These are phyloP conservation scores for Semnornis frantzii DNA, from an alignment of 2,113 vertebrate species.

Conservation along the genomic window DNA sequence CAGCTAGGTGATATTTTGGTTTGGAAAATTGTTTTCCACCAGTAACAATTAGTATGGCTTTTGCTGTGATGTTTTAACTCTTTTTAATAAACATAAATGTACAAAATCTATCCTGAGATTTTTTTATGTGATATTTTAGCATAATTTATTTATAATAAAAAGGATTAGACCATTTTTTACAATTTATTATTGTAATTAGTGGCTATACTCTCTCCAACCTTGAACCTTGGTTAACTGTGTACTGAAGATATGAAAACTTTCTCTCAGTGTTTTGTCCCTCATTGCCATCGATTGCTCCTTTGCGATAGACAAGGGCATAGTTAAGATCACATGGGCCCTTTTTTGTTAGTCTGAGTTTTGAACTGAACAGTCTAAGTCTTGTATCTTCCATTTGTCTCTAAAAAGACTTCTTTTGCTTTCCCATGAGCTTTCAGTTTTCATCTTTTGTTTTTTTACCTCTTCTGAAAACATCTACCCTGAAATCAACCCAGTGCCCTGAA, in stretches of 20 bases:
- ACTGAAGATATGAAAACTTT: background rate
- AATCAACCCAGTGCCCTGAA: background rate
- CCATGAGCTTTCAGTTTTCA: background rate
- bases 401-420: background rate
- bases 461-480: background rate
- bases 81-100: background rate
- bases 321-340: background rate
- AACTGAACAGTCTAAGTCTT: background rate
- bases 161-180: no score
- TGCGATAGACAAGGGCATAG: background rate
- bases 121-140: background rate
- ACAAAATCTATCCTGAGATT: background rate
- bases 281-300: background rate
- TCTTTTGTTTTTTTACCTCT: background rate
- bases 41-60: background rate
- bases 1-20: background rate
- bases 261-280: background rate
- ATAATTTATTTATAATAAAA: background rate
- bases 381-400: background rate
- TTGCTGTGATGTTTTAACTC: background rate
- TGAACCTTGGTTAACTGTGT: background rate
- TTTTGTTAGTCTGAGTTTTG: background rate
- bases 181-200: no score
- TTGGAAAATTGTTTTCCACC: background rate
- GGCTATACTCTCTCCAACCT: accelerated